Base-by-base conservation (phyloP, 53 echinoderm and acorn worm species). In the Mesocentrotus franciscanus region DNA sequence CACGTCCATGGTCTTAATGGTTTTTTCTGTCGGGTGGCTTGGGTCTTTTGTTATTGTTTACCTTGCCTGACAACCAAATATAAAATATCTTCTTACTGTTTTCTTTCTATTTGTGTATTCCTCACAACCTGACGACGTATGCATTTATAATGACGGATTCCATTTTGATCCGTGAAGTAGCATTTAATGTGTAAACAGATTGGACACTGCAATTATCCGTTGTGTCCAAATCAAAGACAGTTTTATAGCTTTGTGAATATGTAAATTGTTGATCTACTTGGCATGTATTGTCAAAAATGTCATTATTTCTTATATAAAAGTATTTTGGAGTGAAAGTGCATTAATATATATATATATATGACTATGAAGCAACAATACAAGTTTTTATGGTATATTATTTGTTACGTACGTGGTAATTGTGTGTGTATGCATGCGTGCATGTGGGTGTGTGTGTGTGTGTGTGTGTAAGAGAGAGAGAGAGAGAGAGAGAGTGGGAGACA, bases 261-360 rank as follows among this genome's bases (percentile, higher is more conserved):
- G 87, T 87, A 58, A 87, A 87, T 24, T 57, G 58, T 24, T 57
- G 4, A 11, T 27, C 24, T 15, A 15, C 24, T 87, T 87, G 87
- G 27, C n/a, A 87, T 57, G 26, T 27, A 87, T 58, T 87, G 58
- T 87, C 57, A 58, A n/a, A 11, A 1, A 29, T n/a, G 3, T 11
- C 1, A 57, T 57, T 87, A 87, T 59, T 42, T 87, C 22, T 87
- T 11, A 56, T 87, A 57, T 84, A 84, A 8, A 24, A 84, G 9
- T 87, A 87, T 87, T 84, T 87, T n/a, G 26, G 87, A 87, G 56
- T 87, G 87, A 56, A 87, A 58, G 57, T 87, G 87, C 57, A 87
- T 87, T n/a, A 56, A 87, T 58, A 56, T 6, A 81, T 36, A 36
- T 71, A 61, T 64, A 81, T 81, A 18, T 81, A 81, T 39, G 8